phyloP scores from a whole-genome alignment of 2,888 invertebrate genomes.

The Coremacera marginata region DNA sequence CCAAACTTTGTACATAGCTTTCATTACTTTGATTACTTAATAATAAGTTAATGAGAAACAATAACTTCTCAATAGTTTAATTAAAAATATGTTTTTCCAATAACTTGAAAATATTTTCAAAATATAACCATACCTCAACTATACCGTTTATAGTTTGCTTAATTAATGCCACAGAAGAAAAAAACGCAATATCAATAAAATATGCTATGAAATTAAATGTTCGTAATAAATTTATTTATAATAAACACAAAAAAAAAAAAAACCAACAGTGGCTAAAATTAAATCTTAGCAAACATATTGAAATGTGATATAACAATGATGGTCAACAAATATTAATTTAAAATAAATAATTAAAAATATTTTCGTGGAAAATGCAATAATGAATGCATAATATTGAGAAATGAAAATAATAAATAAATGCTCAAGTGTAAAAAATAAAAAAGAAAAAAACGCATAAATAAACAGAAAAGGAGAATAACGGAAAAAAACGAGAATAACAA shows the following conservation, averaged over 20 bases:
- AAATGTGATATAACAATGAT: conserved; percentile 33
- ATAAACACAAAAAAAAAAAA: neutral
- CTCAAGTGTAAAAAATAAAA: neutral
- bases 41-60: no score
- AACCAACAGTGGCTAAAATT: conserved; percentile 56
- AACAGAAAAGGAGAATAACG: conserved; percentile 8
- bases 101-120: no score
- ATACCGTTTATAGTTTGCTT: no score
- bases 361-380: neutral
- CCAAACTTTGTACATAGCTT: no score
- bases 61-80: neutral
- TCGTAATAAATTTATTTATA: neutral
- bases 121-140: no score
- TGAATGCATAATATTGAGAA: conserved; percentile 4
- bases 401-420: neutral
- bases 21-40: no score
- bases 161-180: no score
- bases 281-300: conserved; percentile 48
- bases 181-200: no score
- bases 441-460: conserved; percentile 15
- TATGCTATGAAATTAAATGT: neutral
- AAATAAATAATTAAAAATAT: conserved; percentile 18
- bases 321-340: conserved; percentile 27
- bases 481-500: conserved; percentile 6
- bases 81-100: neutral